A percentile compares a stretch with the other conserved stretches of the same genome.
phyloP scores from a whole-genome alignment of 2,888 invertebrate genomes.

The Prosapia bicincta region DNA sequence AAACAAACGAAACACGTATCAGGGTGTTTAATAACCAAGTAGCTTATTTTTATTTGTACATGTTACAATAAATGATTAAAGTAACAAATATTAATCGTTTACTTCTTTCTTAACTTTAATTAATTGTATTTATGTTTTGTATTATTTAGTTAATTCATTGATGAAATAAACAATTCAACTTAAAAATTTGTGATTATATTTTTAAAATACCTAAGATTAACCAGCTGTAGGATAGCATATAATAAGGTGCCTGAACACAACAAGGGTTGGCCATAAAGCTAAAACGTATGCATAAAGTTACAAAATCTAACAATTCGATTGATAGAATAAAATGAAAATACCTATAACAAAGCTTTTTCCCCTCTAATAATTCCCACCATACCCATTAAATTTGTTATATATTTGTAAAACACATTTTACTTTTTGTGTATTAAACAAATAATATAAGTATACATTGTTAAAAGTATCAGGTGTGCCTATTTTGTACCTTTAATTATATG shows the following conservation, averaged over 20 bases:
- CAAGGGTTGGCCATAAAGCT: background rate
- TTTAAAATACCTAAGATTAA: background rate
- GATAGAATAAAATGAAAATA: background rate
- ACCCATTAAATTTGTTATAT: background rate
- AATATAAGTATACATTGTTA: background rate
- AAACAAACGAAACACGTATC: slow-evolving; percentile 18
- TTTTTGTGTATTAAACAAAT: background rate
- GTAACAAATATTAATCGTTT: slow-evolving; percentile 31
- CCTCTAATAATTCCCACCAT: background rate
- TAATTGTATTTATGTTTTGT: background rate
- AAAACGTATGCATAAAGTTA: background rate
- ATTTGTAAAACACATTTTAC: background rate
- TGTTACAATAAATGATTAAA: slow-evolving; percentile 37
- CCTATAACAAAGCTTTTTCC: background rate
- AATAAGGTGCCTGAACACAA: background rate
- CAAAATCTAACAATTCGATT: background rate
- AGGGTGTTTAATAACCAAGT: slow-evolving; percentile 29
- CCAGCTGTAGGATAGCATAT: background rate
- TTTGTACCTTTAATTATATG: background rate
- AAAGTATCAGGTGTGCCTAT: background rate
- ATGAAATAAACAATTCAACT: background rate
- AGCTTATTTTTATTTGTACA: slow-evolving; percentile 36
- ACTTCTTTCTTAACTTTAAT: background rate
- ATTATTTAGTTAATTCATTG: background rate
- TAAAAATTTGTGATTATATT: background rate